Conservation (phyloP, 2,888 invertebrate genomes). For the Ernsta delagoae region DNA sequence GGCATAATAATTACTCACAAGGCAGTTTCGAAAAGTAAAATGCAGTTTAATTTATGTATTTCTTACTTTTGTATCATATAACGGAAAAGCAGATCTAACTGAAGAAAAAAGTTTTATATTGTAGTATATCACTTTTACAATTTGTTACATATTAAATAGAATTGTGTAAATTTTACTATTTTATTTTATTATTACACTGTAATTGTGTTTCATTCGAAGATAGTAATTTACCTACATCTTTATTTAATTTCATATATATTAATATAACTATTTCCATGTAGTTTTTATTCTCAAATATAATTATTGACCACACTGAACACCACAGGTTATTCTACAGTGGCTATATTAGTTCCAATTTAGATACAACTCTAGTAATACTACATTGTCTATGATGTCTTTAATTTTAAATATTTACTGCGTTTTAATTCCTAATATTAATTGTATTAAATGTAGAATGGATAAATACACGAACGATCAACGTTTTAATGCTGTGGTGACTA, state of each 20-base stretch:
- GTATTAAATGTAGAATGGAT: slow-evolving; percentile 47
- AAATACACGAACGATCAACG: slow-evolving; percentile 51
- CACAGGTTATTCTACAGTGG: slow-evolving; percentile 7
- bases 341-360: not conserved
- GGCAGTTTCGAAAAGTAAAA: not conserved
- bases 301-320: slow-evolving; percentile 13
- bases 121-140: not conserved
- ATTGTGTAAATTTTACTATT: slow-evolving; percentile 32
- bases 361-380: slow-evolving; percentile 24
- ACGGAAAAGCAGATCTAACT: not conserved
- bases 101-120: not conserved
- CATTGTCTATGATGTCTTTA: slow-evolving; percentile 49
- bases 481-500: slow-evolving; percentile 76
- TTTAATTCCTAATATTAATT: slow-evolving; percentile 42
- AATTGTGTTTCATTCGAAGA: too few relatives aligned
- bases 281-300: not conserved
- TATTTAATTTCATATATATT: too few relatives aligned
- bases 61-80: not conserved
- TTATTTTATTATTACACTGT: too few relatives aligned
- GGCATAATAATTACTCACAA: slow-evolving; percentile 1
- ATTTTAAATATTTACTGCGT: slow-evolving; percentile 46
- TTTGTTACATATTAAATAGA: not conserved
- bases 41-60: not conserved
- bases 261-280: too few relatives aligned
- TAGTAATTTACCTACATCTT: too few relatives aligned